A percentile compares a stretch with the other conserved stretches of the same genome.
Evolutionary conservation across 1,140 invertebrate species (phyloP).

Genomic region (Fopius arisanus): DNA sequence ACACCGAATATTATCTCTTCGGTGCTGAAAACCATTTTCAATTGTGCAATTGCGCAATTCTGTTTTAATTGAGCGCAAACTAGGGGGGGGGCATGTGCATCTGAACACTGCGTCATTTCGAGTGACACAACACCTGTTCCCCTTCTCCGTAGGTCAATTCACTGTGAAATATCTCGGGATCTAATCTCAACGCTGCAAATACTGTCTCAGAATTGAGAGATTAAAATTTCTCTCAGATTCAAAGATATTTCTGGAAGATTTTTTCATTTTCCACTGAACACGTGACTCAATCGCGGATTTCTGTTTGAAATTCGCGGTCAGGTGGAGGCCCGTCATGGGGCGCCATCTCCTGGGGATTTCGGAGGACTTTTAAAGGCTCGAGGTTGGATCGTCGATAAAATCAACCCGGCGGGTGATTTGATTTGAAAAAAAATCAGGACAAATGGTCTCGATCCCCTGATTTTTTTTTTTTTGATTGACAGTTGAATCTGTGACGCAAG

Average conservation of each 20-base stretch:
- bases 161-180: too few relatives aligned
- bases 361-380: background rate
- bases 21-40: background rate
- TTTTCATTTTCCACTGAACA: too few relatives aligned
- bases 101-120: background rate
- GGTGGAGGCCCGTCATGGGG: background rate
- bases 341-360: background rate
- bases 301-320: background rate
- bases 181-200: too few relatives aligned
- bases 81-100: background rate
- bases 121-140: constrained; percentile 36
- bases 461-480: background rate
- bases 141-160: background rate
- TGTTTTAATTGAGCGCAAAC: background rate
- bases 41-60: background rate
- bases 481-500: background rate
- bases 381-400: background rate
- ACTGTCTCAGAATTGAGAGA: background rate
- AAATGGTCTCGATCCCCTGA: background rate
- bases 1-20: background rate
- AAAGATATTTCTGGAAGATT: too few relatives aligned
- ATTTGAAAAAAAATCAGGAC: too few relatives aligned
- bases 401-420: background rate
- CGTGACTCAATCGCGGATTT: background rate
- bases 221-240: too few relatives aligned